These are phyloP conservation scores for Meleagris gallopavo DNA, from an alignment of 2,113 vertebrate species.

Conservation along the genomic window DNA sequence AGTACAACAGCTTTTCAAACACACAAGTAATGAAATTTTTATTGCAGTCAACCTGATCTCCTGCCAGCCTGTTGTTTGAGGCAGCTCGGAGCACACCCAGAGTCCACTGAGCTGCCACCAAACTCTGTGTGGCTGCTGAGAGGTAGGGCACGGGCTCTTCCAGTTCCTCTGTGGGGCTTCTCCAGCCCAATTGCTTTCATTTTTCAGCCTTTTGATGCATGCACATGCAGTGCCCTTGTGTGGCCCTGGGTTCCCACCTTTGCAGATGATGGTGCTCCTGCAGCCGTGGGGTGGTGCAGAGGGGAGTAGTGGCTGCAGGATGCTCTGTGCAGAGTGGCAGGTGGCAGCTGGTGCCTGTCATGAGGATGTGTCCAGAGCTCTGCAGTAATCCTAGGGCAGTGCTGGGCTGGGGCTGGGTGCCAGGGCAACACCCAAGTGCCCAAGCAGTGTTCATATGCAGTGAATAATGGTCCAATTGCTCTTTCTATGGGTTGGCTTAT, in stretches of 20 bases:
- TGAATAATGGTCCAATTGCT: neutral
- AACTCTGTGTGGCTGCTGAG: fast-evolving
- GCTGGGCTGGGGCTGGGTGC: neutral
- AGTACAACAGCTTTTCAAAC: neutral
- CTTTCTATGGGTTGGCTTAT: neutral
- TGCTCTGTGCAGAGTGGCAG: fast-evolving
- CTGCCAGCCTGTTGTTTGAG: neutral
- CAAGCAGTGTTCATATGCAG: fast-evolving
- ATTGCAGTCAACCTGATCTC: neutral
- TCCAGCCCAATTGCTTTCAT: neutral
- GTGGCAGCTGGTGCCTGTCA: neutral
- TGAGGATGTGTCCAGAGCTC: neutral
- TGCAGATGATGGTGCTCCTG: neutral
- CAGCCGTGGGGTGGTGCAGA: fast-evolving
- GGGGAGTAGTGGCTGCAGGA: neutral
- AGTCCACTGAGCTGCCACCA: neutral
- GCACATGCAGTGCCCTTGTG: too few relatives aligned
- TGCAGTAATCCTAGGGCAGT: neutral
- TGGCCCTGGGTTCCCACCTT: neutral
- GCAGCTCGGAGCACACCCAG: neutral
- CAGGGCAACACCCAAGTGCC: neutral
- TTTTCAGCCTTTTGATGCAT: neutral
- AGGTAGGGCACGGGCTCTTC: neutral
- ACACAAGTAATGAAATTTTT: neutral
- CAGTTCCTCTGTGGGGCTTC: too few relatives aligned